Base-by-base conservation (phyloP, 2,113 vertebrate species). In the Colius striatus region DNA sequence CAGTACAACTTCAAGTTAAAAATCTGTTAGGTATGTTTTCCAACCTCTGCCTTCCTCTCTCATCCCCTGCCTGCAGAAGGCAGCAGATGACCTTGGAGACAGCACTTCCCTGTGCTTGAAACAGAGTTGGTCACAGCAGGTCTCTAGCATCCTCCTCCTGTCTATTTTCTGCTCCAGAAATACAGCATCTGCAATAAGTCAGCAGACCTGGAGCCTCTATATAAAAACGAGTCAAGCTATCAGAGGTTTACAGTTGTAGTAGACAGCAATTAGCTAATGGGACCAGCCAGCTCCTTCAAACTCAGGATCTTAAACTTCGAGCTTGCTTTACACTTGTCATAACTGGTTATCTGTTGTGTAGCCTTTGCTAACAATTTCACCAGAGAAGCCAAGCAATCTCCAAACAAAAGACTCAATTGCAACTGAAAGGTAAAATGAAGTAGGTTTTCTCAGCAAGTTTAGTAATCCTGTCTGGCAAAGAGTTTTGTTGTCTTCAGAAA, bases 391-490 rank as follows among this genome's bases (percentile, higher is more conserved):
- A 75, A 57, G 79, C 50, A 88, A 86, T 51, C 20, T 76, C 51
- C 58, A 48, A 93, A 84, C 34, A 80, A 88, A 78, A 62, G 23
- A 19, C 73, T 82, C 45, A 87, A 91, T 91, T 18, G 27, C 55
- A 92, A 62, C 30, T 72, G 50, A 79, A 77, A 90, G 41, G 48
- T 84, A 85, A 92, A 87, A 87, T 84, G 18, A 88, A 91, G 81
- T 87, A 77, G 38, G 16, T 55, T 70, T 96, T 96, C 91, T 95
- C 62, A 74, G 70, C 79, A 80, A 80, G 54, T 57, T 95, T 91
- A 95, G 57, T 81, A 85, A 95, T 95, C 84, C 38, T 71, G 43
- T 13, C 77, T 45, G 65, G 48, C 54, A 77, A 27, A 88, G 73
- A 65, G 30, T 23, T 60, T 50, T 84, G n/a, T 73, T 93, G 58